Base-by-base conservation (phyloP, 2,113 vertebrate species). In the Zingel zingel region DNA sequence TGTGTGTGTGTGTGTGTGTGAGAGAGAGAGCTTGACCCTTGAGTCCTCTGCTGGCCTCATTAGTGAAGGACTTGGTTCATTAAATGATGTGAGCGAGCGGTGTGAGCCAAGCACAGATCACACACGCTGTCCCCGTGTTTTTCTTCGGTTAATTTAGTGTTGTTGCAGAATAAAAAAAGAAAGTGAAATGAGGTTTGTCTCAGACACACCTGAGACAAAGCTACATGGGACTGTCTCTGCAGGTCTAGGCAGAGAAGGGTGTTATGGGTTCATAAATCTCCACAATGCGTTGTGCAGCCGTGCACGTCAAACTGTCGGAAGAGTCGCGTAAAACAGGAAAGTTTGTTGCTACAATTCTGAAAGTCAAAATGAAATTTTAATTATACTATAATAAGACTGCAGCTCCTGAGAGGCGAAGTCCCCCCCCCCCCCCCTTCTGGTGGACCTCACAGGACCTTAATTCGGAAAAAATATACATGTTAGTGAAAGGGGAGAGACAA, bases 31-130 rank as follows among this genome's bases (percentile, higher is more conserved):
- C 68, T 83, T 92, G 89, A 91, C 89, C 91, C 85, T 2, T 14
- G 74, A 89, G 93, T 90, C 87, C 79, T 88, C 80, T 71, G 76
- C 79, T 79, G 82, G 81, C 89, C 88, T 93, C 90, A 92, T 94
- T 94, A 93, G 85, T 68, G 81, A 88, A 93, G 84, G 88, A 90
- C 86, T 86, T 83, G 91, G 77, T 92, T 94, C 85, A 93, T 92
- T 93, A 89, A 91, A 88, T 89, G 89, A 88, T 86, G 86, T 87
- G 91, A 85, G 80, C 11, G 48, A 85, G 83, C 36, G 21, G 45
- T 69, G 79, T 82, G 72, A 59, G 75, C 86, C 58, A 14, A 74
- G 65, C 82, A 27, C 65, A 63, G 81, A 90, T 87, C 83, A 71
- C 88, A 93, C 74, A 80, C 90, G 56, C 56, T 50, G 73, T 59